Evolutionary conservation across 1,140 invertebrate genomes (phyloP), one percentile per base, ranked within the genome.

Genomic region (Philopotamus ludificatus): DNA sequence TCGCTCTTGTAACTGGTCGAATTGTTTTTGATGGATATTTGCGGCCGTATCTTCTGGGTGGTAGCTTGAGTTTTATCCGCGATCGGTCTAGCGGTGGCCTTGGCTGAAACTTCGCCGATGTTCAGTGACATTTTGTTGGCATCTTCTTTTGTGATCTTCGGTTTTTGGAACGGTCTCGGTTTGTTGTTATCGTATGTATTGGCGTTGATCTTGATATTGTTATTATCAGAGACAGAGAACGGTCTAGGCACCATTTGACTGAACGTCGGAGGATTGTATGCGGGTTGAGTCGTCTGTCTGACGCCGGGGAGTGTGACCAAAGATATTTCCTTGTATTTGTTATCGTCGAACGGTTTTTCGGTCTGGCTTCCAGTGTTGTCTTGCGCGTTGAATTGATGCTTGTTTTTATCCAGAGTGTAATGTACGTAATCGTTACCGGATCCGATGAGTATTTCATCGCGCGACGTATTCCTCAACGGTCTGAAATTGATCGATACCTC

Each of bases 291-390:
- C 8, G 67, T 63, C 3, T 51, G 60, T 26, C 50, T 58, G 1
- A 60, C 20, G 18, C 47, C 64, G n/a, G 68, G 68, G 3, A 67
- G 57, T 18, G 68, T 66, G n/a, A 65, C 65, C 18, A 64, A 10
- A 44, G 65, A 50, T 1, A 67, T 47, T 34, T 67, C 65, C 60
- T 79, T 79, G 25, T 70, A 71, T 22, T 71, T 70, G 21, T 66
- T 70, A 63, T 62, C 63, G 59, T 66, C 61, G 63, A 81, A 81
- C 18, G 79, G 79, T 69, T 80, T 77, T 68, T 81, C 79, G n/a
- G 79, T 81, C 74, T 81, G 79, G 15, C 75, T 75, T 59, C 75
- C 78, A 54, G 71, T 58, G 62, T 78, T 76, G 41, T 76, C 75
- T 15, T 76, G 68, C 18, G 73, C 70, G 42, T 70, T 70, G 22